Evolutionary conservation across 2,888 invertebrate genomes (phyloP), one percentile per base, ranked within the genome.

Genomic region (Cataglyphis albicans): DNA sequence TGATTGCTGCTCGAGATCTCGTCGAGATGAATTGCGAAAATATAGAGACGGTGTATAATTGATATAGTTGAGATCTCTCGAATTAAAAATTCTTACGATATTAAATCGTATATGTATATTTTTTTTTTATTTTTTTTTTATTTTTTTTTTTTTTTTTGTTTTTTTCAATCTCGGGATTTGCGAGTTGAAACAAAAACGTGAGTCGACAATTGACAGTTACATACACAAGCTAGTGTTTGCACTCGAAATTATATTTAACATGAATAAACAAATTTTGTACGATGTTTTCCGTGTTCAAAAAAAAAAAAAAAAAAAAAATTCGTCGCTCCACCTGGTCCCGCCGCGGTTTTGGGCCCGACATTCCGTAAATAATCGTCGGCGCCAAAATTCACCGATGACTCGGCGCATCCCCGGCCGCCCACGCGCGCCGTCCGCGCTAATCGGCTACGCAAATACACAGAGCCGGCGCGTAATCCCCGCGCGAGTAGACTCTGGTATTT

Each of bases 401-500:
- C 78, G 59, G 18, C 78, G 72, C 59, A 25, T 61, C 44, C 35
- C 9, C 12, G 35, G 10, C 25, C 72, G 72, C 59, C 59, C 78
- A 59, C 44, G 41, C 78, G 44, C 44, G 41, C 35, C 3, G 32
- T 18, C 2, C 44, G 73, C n/a, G 6, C 57, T 65, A 76, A 82
- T 65, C 64, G 15, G 18, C 76, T 82, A 82, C 41, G 78, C 76
- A 82, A 65, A 82, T 82, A 82, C 15, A 59, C 76, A 32, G 18
- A 44, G 57, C 41, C 72, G 78, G 44, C 78, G 72, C 78, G 72
- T 80, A 72, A 80, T 80, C 32, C 59, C 52, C 3, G 41, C 9
- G 29, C 35, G 10, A 18, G 52, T 52, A n/a, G n/a, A 52, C 52
- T 48, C 48, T 80, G 78, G 78, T 76, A 86, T 86, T 83, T 88